These are phyloP conservation scores for Proterorhinus semilunaris DNA, from an alignment of 2,113 vertebrate species.

Conservation along the genomic window DNA sequence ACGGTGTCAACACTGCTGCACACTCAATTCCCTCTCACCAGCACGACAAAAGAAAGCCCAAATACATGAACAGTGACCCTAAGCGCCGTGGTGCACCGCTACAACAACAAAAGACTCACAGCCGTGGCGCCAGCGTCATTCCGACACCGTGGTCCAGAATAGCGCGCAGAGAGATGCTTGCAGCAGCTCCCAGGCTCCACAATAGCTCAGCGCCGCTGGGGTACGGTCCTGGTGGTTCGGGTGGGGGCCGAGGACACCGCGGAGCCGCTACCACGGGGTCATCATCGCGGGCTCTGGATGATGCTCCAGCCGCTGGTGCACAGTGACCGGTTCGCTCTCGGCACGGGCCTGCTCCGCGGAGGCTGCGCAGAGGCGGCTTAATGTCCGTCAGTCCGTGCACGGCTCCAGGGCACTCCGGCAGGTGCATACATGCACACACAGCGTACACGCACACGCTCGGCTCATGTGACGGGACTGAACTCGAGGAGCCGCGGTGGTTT, in stretches of 20 bases:
- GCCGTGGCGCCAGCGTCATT: constrained; percentile 52
- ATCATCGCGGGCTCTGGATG: constrained; percentile 77
- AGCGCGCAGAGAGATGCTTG: background rate
- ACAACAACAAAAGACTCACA: constrained; percentile 81
- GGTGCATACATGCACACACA: background rate
- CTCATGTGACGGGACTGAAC: constrained; percentile 72
- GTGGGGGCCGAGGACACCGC: constrained; percentile 49
- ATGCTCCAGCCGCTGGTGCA: constrained; percentile 66
- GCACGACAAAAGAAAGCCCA: constrained; percentile 31
- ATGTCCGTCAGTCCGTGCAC: background rate
- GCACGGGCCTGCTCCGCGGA: constrained; percentile 29
- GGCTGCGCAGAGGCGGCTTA: constrained; percentile 29
- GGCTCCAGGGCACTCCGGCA: background rate
- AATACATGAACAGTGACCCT: constrained; percentile 50
- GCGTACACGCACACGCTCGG: background rate
- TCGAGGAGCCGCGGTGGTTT: constrained; percentile 74
- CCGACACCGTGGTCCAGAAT: constrained; percentile 45
- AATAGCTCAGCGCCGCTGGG: constrained; percentile 1
- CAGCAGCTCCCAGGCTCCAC: constrained; percentile 14
- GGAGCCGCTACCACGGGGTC: constrained; percentile 64
- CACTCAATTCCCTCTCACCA: background rate
- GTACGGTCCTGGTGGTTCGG: constrained; percentile 26
- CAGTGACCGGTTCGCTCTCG: constrained; percentile 41
- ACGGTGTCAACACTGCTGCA: background rate
- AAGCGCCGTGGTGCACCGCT: constrained; percentile 48